Conservation (phyloP, 1,140 invertebrate species). For the Pseudomyrmex gracilis region DNA sequence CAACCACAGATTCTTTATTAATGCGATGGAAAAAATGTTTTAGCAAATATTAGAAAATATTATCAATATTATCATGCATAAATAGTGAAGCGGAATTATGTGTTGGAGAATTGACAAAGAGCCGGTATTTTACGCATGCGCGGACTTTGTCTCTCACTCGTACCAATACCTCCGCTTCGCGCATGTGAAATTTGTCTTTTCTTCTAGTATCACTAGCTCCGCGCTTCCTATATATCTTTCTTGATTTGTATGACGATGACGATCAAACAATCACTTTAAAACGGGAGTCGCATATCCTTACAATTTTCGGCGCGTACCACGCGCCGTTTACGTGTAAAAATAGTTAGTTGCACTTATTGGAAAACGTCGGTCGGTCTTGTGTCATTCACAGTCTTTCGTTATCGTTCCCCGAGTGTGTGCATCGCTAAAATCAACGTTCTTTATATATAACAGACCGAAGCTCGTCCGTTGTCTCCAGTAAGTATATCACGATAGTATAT, state of each 20-base stretch:
- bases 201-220: slow-evolving; percentile 11
- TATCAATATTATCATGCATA: no score
- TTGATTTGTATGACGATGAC: slow-evolving; percentile 78
- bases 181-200: no score
- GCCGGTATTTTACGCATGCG: no score
- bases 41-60: no score
- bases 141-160: no score
- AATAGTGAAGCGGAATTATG: no score
- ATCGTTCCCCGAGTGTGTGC: slow-evolving; percentile 14
- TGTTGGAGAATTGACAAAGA: no score
- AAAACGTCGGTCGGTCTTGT: slow-evolving; percentile 24
- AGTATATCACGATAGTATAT: slow-evolving; percentile 60
- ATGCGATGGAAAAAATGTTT: no score
- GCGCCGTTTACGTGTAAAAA: slow-evolving; percentile 64
- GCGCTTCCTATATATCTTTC: neutral
- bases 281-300: slow-evolving; percentile 81
- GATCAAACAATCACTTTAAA: slow-evolving; percentile 83
- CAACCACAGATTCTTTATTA: no score
- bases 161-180: no score
- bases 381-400: neutral
- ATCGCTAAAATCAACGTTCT: slow-evolving; percentile 70
- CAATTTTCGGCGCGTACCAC: slow-evolving; percentile 72
- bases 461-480: slow-evolving; percentile 72
- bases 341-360: slow-evolving; percentile 23
- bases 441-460: slow-evolving; percentile 71